These are phyloP conservation scores for Drosophila kurseongensis DNA, from an alignment of 1,140 invertebrate species.

Conservation along the genomic window DNA sequence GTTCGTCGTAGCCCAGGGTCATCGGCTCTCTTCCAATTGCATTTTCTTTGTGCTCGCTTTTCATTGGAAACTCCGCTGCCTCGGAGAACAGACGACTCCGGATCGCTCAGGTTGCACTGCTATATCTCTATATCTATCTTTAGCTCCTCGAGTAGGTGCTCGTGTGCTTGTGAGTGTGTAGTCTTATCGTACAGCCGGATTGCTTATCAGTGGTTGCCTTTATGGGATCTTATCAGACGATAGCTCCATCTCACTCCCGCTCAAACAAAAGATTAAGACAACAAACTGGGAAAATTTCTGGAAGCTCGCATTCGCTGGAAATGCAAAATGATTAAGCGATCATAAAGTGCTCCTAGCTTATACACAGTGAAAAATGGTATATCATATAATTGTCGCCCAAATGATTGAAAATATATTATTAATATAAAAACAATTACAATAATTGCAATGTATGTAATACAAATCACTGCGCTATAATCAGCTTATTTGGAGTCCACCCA, in stretches of 20 bases:
- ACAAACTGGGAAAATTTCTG: conserved; percentile 62
- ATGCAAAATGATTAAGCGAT: conserved; percentile 65
- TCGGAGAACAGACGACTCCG: conserved; percentile 23
- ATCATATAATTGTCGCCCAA: neutral
- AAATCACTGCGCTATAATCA: too few species aligned
- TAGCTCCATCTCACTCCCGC: conserved; percentile 10
- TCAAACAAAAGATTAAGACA: conserved; percentile 80
- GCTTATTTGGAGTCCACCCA: too few species aligned
- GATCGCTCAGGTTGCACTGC: conserved; percentile 12
- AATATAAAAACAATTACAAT: neutral
- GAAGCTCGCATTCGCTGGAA: conserved; percentile 54
- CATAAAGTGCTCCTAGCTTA: conserved; percentile 2
- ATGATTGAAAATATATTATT: neutral
- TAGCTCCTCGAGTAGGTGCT: conserved; percentile 15
- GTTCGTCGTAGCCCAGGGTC: conserved; percentile 45
- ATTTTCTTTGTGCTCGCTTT: conserved; percentile 40
- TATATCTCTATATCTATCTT: conserved; percentile 4
- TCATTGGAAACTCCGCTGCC: conserved; percentile 41
- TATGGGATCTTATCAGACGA: conserved; percentile 51
- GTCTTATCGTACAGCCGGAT: conserved; percentile 30
- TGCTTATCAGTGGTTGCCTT: conserved; percentile 71
- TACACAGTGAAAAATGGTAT: conserved; percentile 38
- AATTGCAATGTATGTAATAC: too few species aligned
- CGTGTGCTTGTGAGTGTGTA: conserved; percentile 26
- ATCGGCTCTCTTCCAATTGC: conserved; percentile 33